These are phyloP conservation scores for Agriopis leucophaearia DNA, from an alignment of 2,888 invertebrate genomes.

Conservation along the genomic window DNA sequence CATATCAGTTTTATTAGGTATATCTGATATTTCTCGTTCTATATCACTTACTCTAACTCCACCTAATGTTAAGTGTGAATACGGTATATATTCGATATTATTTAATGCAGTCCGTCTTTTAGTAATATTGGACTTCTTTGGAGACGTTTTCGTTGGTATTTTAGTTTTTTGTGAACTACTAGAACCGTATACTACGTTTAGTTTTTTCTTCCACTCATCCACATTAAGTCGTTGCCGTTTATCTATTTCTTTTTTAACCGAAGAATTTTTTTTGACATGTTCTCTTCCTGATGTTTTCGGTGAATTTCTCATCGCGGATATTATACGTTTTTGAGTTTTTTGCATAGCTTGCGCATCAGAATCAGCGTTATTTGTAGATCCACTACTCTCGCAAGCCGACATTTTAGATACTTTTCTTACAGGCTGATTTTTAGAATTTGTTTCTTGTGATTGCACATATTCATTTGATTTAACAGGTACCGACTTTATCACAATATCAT, in stretches of 20 bases:
- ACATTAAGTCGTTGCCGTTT: constrained; percentile 58
- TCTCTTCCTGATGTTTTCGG: constrained; percentile 54
- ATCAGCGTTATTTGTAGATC: constrained; percentile 67
- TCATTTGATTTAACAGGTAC: constrained; percentile 33
- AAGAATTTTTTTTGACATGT: constrained; percentile 49
- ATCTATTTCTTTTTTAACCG: constrained; percentile 52
- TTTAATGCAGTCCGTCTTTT: constrained; percentile 53
- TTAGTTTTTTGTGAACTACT: constrained; percentile 53
- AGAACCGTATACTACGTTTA: constrained; percentile 70
- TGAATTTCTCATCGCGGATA: constrained; percentile 51
- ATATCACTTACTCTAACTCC: constrained; percentile 76
- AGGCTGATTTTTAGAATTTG: constrained; percentile 40
- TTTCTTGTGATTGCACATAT: constrained; percentile 2
- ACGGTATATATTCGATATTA: constrained; percentile 79
- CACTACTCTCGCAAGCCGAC: constrained; percentile 73
- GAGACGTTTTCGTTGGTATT: constrained; percentile 47
- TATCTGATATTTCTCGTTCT: constrained; percentile 72
- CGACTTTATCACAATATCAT: constrained; percentile 49
- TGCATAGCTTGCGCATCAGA: constrained; percentile 59
- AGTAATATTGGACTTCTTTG: constrained; percentile 47
- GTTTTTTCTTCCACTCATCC: constrained; percentile 75
- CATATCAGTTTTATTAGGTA: constrained; percentile 67
- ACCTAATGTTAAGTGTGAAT: constrained; percentile 79
- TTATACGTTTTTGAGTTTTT: constrained; percentile 53
- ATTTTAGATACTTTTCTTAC: constrained; percentile 72